Percentiles rank a stretch among this genome's conserved stretches.
Conservation (phyloP, 2,888 invertebrate species). For the Charanyca ferruginea region DNA sequence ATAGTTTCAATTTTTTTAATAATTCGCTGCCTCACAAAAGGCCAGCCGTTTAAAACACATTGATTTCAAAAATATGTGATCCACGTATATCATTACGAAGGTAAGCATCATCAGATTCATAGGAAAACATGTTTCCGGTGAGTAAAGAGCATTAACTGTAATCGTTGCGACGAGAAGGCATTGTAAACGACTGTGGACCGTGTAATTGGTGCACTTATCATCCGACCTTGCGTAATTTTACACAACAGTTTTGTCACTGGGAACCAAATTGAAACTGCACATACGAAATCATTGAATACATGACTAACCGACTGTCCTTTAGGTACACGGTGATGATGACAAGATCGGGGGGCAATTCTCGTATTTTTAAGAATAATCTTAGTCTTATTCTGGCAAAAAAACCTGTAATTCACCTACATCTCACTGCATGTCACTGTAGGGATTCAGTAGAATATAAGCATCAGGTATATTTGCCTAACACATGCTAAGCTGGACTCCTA, state of each 20-base stretch:
- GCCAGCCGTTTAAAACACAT: neutral
- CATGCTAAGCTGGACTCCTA: too few relatives aligned
- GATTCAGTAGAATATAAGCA: too few relatives aligned
- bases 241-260: conserved; percentile 43
- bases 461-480: too few relatives aligned
- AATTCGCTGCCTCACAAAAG: neutral
- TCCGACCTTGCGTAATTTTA: conserved; percentile 65
- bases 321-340: neutral
- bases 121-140: conserved; percentile 70
- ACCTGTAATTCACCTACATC: too few relatives aligned
- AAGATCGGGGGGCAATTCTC: too few relatives aligned
- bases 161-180: conserved; percentile 57
- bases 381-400: too few relatives aligned
- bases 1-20: neutral
- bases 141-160: conserved; percentile 67
- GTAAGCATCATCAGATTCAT: conserved; percentile 48
- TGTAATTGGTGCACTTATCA: conserved; percentile 75
- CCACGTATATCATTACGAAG: conserved; percentile 42
- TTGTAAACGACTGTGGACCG: conserved; percentile 71
- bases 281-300: conserved; percentile 25
- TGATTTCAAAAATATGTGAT: conserved; percentile 35
- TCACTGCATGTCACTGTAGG: too few relatives aligned
- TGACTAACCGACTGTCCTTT: neutral
- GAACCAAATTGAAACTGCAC: conserved; percentile 34
- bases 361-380: too few relatives aligned